phyloP scores from a whole-genome alignment of 2,888 invertebrate species.

The Noctua pronuba region DNA sequence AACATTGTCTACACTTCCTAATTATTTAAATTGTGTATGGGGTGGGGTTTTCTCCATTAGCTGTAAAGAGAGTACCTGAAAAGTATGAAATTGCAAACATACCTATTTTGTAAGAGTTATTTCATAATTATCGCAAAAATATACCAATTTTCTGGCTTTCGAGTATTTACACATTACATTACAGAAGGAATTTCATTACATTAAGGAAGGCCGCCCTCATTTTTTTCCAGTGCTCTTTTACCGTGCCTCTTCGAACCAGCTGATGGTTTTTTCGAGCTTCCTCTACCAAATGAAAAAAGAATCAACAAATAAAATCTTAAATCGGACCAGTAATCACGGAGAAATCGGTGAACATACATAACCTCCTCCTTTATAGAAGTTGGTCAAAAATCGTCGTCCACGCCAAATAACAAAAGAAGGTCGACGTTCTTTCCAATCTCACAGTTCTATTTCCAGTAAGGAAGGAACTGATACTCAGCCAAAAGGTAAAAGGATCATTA shows the following conservation, averaged over 20 bases:
- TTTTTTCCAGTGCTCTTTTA: no score
- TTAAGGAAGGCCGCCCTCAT: no score
- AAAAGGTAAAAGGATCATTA: slow-evolving; percentile 65
- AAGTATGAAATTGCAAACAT: not conserved
- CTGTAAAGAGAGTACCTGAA: not conserved
- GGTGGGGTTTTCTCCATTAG: not conserved
- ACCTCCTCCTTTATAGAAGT: no score
- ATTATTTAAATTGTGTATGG: slow-evolving; percentile 2
- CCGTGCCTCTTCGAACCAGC: no score
- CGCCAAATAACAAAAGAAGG: slow-evolving; percentile 24
- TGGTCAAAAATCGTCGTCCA: no score
- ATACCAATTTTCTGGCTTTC: not conserved
- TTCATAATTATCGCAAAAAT: not conserved
- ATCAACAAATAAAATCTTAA: no score
- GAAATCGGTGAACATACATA: no score
- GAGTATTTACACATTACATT: no score
- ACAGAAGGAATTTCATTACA: no score
- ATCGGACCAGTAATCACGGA: no score
- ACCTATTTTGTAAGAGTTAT: not conserved
- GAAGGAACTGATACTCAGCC: slow-evolving; percentile 30
- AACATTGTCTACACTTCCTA: not conserved
- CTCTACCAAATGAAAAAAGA: no score
- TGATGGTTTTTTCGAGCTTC: no score
- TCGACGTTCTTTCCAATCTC: not conserved
- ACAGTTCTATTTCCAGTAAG: slow-evolving; percentile 23